Evolutionary conservation across 2,113 vertebrate genomes (phyloP).

Genomic region (Ailurus styani): DNA sequence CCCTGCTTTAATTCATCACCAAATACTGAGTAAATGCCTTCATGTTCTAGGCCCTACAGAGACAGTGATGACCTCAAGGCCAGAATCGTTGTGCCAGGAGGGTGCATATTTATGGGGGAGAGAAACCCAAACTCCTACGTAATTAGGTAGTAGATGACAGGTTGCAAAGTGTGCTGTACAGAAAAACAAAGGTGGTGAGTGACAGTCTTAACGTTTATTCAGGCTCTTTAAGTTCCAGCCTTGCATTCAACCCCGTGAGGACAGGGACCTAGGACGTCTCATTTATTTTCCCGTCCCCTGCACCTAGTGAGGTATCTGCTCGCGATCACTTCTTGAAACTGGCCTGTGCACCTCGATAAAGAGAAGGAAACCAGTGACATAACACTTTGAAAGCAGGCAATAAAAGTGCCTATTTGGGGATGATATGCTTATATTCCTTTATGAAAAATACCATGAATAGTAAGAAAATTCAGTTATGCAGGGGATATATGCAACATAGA

Average conservation of each 20-base stretch:
- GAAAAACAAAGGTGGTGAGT: neutral
- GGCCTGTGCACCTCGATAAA: neutral
- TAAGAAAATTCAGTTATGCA: neutral
- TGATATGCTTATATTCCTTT: neutral
- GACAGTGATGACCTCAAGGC: neutral
- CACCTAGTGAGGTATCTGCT: too few relatives aligned
- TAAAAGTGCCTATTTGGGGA: too few relatives aligned
- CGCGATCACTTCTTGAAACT: neutral
- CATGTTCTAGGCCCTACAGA: neutral
- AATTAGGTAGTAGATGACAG: neutral
- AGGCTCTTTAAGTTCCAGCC: neutral
- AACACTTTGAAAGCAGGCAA: neutral
- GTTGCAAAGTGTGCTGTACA: fast-evolving
- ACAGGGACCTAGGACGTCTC: neutral
- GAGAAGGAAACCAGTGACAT: neutral
- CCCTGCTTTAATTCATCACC: neutral
- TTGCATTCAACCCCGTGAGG: neutral
- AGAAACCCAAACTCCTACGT: neutral
- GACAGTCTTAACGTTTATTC: fast-evolving
- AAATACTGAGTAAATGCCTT: neutral
- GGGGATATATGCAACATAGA: neutral
- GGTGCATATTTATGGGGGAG: neutral
- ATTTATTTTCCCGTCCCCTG: neutral
- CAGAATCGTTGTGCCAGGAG: neutral
- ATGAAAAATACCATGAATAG: neutral